Conservation (phyloP, 2,113 vertebrate species). For the Centropus bengalensis region DNA sequence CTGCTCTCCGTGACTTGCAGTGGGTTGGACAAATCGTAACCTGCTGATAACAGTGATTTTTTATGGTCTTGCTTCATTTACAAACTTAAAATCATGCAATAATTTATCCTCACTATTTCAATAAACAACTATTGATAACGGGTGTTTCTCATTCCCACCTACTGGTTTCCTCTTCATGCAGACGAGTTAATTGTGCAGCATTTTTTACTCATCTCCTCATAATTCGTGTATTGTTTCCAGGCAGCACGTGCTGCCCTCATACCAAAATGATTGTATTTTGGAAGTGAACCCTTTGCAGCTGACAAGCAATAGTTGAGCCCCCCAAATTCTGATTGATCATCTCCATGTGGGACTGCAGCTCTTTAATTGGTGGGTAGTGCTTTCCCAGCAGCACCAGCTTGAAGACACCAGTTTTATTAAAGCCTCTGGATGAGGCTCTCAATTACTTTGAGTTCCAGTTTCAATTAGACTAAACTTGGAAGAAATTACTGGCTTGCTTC, state of each 20-base stretch:
- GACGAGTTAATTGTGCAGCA: neutral
- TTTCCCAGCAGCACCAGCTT: neutral
- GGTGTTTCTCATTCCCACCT: neutral
- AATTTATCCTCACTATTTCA: neutral
- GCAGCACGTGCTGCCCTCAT: neutral
- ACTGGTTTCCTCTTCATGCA: neutral
- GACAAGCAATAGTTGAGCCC: neutral
- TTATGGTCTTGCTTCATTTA: neutral
- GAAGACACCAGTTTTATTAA: neutral
- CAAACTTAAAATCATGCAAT: neutral
- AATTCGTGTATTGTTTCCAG: neutral
- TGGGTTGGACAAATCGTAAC: neutral
- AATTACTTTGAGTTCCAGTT: constrained; percentile 1
- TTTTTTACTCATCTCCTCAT: neutral
- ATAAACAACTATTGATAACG: neutral
- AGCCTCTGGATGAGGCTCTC: neutral
- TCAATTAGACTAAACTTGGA: constrained; percentile 29
- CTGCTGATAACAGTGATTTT: neutral
- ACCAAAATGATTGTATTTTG: neutral
- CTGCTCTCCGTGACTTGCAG: neutral
- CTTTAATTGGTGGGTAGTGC: neutral
- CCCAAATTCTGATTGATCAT: neutral
- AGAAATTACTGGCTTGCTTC: constrained; percentile 8
- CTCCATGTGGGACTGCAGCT: neutral
- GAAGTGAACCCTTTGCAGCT: neutral